Base-by-base conservation (phyloP, 2,797 vertebrate genomes). In the Chaenodraco wilsoni region DNA sequence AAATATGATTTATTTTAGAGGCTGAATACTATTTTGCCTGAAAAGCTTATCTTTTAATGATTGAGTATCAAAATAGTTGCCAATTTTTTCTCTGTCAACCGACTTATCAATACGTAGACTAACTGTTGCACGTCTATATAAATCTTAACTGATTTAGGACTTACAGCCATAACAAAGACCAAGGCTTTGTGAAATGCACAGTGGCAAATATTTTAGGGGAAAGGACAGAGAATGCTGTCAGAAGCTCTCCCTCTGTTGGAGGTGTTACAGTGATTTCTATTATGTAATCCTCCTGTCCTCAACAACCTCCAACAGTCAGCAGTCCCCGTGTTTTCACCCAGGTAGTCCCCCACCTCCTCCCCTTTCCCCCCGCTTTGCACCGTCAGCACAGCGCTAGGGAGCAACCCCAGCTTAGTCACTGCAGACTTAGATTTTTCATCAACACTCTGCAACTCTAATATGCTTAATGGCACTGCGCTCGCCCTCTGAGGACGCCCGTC, bases 211-310 rank as follows among this genome's bases (percentile, higher is more conserved):
- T 70, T 65, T 63, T 19, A 2, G 15, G 15, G 2, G n/a, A 44
- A 54, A 59, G 46, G 44, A 57, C 15, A 56, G 37, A 33, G 48
- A 51, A n/a, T 51, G 55, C 70, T 76, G 50, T 46, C 49, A 56
- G 72, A 74, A 76, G 66, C 65, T 55, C 60, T 70, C 69, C 72
- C 62, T 17, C 45, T 21, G 58, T 69, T 31, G 2, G 65, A 81
- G 70, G 49, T 78, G 75, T 81, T 77, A 45, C 65, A 70, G 27
- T 76, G 72, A 74, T 79, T 87, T 81, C 56, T 69, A 69, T 91
- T 81, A 89, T 85, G 82, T 87, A 90, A 90, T 82, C 62, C 71
- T 64, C 54, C 63, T 69, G 74, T 86, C 87, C 83, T 88, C 79
- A 40, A 72, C 84, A 82, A 78, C 80, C 80, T 84, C 62, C 69